Evolutionary conservation across 2,888 invertebrate genomes (phyloP), one percentile per base, ranked within the genome.

Genomic region (Nezara viridula): DNA sequence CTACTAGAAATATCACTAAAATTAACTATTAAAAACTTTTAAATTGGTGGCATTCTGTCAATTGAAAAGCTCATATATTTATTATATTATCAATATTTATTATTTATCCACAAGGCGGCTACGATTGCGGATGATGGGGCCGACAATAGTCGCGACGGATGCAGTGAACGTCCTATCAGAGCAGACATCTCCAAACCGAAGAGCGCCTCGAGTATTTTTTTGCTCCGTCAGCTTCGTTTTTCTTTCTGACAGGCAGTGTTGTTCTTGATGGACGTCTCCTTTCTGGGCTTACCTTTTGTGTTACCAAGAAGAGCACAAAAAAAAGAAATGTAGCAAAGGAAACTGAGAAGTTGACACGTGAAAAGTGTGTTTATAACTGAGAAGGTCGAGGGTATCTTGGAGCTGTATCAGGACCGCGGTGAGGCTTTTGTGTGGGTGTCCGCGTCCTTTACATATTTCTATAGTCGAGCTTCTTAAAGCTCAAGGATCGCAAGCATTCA

Each of bases 341-440:
- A 81, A 81, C 81, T 81, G 81, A 81, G 81, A 81, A 81, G 44
- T 81, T 81, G 81, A 81, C 81, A 81, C 81, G 81, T 81, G 81
- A 81, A 81, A 81, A 81, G 81, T 47, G 81, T 47, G 44, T 81
- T 81, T 81, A 81, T 81, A 81, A 81, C 81, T 81, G 81, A n/a
- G 44, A n/a, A 47, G 81, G 81, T 81, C 44, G 81, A 37, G 44
- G 81, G 44, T 81, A 81, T 81, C 81, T 81, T 16, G 24, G 40
- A 40, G 44, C 40, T 47, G 81, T 40, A 81, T 81, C 81, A 14
- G 81, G 81, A 21, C 40, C 44, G 24, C 37, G 32, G 32, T 73
- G 32, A 73, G 66, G 6, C 66, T 37, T 19, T 73, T 73, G 66
- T 73, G 32, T 73, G 66, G 66, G 66, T 73, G 37, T 73, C 66